Conservation (phyloP, 1,140 invertebrate species). For the Mercenaria mercenaria region DNA sequence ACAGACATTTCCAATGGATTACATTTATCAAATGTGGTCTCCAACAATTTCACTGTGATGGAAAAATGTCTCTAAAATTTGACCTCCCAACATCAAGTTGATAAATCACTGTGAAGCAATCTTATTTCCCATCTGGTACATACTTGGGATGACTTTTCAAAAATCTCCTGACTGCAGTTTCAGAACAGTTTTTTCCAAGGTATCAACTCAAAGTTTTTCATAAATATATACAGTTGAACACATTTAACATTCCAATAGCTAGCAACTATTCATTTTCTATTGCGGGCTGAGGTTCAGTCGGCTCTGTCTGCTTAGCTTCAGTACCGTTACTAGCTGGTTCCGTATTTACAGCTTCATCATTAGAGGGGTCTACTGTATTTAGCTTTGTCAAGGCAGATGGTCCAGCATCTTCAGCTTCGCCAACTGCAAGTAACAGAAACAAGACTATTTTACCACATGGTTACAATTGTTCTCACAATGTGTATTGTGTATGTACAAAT, state of each 20-base stretch:
- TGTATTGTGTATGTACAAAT: background rate
- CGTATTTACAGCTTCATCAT: background rate
- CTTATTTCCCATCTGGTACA: no score
- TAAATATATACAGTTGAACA: background rate
- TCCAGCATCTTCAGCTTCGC: background rate
- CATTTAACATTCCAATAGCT: background rate
- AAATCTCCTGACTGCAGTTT: no score
- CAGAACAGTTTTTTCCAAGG: no score
- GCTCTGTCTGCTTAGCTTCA: background rate
- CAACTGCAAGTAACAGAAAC: background rate
- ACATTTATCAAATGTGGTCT: no score
- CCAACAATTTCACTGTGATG: no score
- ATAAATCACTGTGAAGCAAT: no score
- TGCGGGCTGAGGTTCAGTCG: conserved; percentile 2
- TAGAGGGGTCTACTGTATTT: background rate
- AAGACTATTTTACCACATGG: no score
- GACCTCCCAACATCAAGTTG: no score
- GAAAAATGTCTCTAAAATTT: no score
- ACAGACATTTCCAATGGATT: no score
- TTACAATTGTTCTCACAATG: background rate
- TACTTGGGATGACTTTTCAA: no score
- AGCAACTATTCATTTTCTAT: conserved; percentile 45
- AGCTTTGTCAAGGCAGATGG: background rate
- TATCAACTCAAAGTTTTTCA: no score
- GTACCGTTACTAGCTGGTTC: background rate